A percentile compares a stretch with the other conserved stretches of the same genome.
Conservation (phyloP, 2,888 invertebrate species). For the Lepidonotus clava region DNA sequence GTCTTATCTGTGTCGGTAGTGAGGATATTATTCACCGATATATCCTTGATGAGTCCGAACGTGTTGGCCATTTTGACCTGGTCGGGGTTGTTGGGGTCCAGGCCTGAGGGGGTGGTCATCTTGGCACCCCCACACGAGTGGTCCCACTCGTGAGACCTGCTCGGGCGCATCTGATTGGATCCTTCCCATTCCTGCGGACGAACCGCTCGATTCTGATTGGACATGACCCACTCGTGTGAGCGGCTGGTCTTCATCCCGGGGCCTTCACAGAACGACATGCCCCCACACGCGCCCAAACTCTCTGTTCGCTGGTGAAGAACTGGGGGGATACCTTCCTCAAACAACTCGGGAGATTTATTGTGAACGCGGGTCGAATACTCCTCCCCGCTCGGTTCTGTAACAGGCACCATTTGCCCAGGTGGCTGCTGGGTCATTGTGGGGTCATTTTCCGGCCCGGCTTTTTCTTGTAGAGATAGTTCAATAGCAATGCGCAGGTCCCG, state of each 20-base stretch:
- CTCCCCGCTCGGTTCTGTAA: constrained; percentile 30
- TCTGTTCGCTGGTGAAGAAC: background rate
- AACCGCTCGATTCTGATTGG: constrained; percentile 63
- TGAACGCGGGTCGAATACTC: constrained; percentile 71
- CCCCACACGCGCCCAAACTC: constrained; percentile 17
- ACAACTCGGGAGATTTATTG: constrained; percentile 73
- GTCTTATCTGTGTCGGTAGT: constrained; percentile 75
- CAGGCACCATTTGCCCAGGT: background rate
- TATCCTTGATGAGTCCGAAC: constrained; percentile 78
- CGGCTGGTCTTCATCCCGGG: background rate
- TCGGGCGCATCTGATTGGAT: constrained; percentile 40
- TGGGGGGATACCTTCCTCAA: background rate
- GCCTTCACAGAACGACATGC: background rate
- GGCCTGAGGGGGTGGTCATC: background rate
- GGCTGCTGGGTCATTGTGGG: background rate
- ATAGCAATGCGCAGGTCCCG: constrained; percentile 81
- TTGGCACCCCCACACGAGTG: background rate
- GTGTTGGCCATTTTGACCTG: constrained; percentile 55
- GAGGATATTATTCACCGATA: constrained; percentile 78
- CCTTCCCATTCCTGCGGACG: constrained; percentile 62
- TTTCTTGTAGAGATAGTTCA: constrained; percentile 82
- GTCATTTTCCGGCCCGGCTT: background rate
- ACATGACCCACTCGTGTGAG: constrained; percentile 32
- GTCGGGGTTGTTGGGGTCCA: background rate
- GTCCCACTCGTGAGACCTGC: constrained; percentile 47